Evolutionary conservation across 1,140 invertebrate species (phyloP), one percentile per base, ranked within the genome.

Genomic region (Nautilus pompilius): DNA sequence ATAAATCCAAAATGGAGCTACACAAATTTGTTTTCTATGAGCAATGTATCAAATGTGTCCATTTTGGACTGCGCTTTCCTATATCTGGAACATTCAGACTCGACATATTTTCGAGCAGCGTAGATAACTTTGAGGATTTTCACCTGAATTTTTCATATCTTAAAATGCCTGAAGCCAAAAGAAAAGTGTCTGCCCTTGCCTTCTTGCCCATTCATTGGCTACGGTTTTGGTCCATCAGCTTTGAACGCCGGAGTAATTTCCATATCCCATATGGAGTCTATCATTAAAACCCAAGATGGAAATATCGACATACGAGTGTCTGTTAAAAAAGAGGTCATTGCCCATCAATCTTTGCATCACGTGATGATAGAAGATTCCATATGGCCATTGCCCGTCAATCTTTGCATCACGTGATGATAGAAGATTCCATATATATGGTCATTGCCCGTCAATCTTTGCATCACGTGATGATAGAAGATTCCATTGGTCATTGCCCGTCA

Each of bases 11-110:
- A n/a, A n/a, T n/a, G n/a, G n/a, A n/a, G n/a, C 55, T 78, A 5
- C 75, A 79, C 53, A 64, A 75, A 57, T 78, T 78, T 66, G 77
- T 79, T 2, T 65, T 80, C 29, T 78, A 73, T 68, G 74, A 80
- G 65, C 73, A 77, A 26, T 67, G 66, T 53, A 66, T 70, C 28
- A 68, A 75, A 34, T 53, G 66, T 6, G 51, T 80, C 8, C 64
- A 69, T 20, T 79, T 79, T 64, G 63, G 69, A 3, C 51, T 78
- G 1, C 51, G 76, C 20, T 80, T 80, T 68, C 79, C 79, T 2
- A 48, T 76, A 10, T 65, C 48, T 28, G 79, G 79, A 0, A 72
- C 64, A 28, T 80, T 77, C 51, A 80, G 78, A 51, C 68, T 80
- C 70, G 77, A 80, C 60, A 67, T 80, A 32, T 80, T 76, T 63